These are phyloP conservation scores for Steinernema khuongi DNA, from an alignment of 1,140 invertebrate genomes.

Conservation along the genomic window DNA sequence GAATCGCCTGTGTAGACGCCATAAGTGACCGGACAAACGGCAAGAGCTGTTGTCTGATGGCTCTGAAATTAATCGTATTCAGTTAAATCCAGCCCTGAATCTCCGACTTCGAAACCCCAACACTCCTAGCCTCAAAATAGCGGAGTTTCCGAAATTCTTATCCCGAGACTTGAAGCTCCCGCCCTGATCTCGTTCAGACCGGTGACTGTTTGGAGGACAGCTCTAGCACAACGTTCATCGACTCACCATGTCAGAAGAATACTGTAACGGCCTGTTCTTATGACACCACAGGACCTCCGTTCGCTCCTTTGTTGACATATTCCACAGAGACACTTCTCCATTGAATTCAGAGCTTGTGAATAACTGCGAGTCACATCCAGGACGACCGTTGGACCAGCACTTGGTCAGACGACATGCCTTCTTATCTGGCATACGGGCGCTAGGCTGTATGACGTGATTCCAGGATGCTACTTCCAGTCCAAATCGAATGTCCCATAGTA, in stretches of 20 bases:
- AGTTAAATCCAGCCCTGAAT: not conserved
- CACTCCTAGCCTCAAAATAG: not conserved
- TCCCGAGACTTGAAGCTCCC: too few relatives aligned
- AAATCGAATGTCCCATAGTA: constrained; percentile 6
- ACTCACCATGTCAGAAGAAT: not conserved
- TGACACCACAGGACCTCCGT: not conserved
- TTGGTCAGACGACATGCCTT: not conserved
- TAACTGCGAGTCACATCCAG: not conserved
- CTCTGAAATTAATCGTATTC: constrained; percentile 1
- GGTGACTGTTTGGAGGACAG: constrained; percentile 15
- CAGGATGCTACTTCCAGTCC: not conserved
- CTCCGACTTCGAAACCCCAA: not conserved
- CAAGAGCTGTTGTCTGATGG: not conserved
- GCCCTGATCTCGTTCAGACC: constrained; percentile 10
- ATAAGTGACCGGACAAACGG: constrained; percentile 20
- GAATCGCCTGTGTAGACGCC: constrained; percentile 28
- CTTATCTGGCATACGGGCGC: not conserved
- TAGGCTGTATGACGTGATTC: not conserved
- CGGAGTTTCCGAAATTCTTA: too few relatives aligned
- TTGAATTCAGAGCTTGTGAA: constrained; percentile 9
- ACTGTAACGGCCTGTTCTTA: not conserved
- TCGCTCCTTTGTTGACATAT: not conserved
- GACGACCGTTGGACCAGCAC: not conserved
- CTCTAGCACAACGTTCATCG: too few relatives aligned
- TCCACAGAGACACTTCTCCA: not conserved